Evolutionary conservation across 2,797 vertebrate genomes (phyloP).

Genomic region (Megaceryle alcyon): DNA sequence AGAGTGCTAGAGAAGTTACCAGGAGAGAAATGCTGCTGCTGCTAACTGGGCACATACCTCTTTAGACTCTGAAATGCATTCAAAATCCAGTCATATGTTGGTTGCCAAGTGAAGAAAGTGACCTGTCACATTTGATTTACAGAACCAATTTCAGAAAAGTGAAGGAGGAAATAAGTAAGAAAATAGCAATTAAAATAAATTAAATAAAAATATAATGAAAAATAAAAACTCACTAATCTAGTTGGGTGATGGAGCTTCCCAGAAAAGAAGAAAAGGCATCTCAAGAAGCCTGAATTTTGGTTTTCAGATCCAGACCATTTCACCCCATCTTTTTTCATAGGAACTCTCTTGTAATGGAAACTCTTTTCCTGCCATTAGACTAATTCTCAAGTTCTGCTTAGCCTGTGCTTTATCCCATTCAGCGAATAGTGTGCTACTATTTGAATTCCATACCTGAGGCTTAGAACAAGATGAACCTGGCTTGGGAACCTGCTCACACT

Average conservation of each 20-base stretch:
- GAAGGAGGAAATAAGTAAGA: background rate
- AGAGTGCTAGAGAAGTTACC: background rate
- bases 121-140: background rate
- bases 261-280: background rate
- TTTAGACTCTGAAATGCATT: background rate
- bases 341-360: background rate
- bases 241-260: background rate
- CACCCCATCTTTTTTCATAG: background rate
- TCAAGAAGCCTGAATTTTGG: background rate
- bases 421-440: background rate
- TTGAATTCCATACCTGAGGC: background rate
- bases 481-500: background rate
- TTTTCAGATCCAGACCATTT: background rate
- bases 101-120: background rate
- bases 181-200: background rate
- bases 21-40: background rate
- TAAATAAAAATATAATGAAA: background rate
- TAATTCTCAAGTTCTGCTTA: background rate
- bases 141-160: background rate
- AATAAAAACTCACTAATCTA: background rate
- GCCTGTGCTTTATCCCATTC: background rate
- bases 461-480: background rate
- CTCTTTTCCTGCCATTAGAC: background rate
- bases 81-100: background rate
- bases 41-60: background rate